Evolutionary conservation across 2,888 invertebrate genomes (phyloP), one percentile per base, ranked within the genome.

Genomic region (Syritta pipiens): DNA sequence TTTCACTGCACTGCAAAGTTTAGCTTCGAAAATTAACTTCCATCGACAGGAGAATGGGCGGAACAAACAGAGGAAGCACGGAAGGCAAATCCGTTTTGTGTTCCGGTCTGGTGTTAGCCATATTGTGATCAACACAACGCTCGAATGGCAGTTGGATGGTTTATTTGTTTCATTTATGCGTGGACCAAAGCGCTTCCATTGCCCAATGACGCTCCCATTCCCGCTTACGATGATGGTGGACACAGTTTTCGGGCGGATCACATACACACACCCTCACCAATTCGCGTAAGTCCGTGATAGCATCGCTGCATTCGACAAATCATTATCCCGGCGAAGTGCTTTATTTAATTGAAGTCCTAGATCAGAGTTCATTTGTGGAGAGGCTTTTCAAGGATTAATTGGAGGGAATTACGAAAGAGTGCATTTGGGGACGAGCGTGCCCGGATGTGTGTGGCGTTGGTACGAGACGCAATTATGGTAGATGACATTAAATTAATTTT

Each of bases 401-500:
- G 53, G 9, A n/a, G n/a, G 53, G 30, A 69, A 76, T 49, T 44
- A 49, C 75, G 28, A 62, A 68, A 53, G 40, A 55, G 28, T 55
- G 44, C 57, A 57, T 57, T 44, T 44, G 51, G 12, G 9, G 67
- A 35, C 3, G 48, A 6, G n/a, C 12, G 26, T 28, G 22, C 4
- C 10, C 32, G 28, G 26, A 46, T 32, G 28, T 42, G 30, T 57
- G 35, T 9, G 40, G 17, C 14, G 26, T 7, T 10, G 14, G 3
- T 4, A 20, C 48, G 60, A 53, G 53, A 20, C 44, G 17, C 65
- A 71, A 72, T 77, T 72, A 67, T 67, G 79, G 53, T 48, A 67
- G 60, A 67, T 55, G 77, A 53, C 67, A 67, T 79, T 79, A 79
- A 79, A 79, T 79, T 72, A 72, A 79, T 79, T 72, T 72, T 62